A percentile compares a stretch with the other conserved stretches of the same genome.
Conservation (phyloP, 2,797 vertebrate genomes). For the Scyliorhinus canicula region DNA sequence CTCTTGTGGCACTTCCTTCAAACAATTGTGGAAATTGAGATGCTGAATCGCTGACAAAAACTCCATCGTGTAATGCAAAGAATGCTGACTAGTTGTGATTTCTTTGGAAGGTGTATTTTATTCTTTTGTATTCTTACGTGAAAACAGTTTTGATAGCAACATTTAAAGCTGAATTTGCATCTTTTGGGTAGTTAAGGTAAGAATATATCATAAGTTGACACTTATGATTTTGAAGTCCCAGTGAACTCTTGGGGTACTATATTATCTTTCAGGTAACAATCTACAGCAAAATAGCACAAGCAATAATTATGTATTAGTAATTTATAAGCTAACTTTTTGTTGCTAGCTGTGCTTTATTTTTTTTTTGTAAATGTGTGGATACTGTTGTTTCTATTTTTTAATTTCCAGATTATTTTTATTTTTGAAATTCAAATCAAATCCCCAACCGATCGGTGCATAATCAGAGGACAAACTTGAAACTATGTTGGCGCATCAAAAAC, state of each 20-base stretch:
- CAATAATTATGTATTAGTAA: neutral
- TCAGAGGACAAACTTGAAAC: neutral
- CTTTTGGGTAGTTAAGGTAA: neutral
- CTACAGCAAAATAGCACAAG: neutral
- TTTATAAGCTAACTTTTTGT: neutral
- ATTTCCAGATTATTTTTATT: neutral
- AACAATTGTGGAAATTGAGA: slow-evolving; percentile 6
- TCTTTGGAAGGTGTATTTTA: neutral
- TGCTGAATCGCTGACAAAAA: neutral
- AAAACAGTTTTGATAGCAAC: neutral
- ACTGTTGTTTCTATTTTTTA: neutral
- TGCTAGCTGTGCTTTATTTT: neutral
- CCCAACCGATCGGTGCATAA: neutral
- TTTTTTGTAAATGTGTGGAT: neutral
- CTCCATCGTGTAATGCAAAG: neutral
- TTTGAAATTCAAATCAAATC: neutral
- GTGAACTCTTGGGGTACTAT: neutral
- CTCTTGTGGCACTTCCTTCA: slow-evolving; percentile 6
- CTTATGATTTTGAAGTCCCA: neutral
- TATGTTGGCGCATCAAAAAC: neutral
- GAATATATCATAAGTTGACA: neutral
- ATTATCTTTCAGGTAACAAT: neutral
- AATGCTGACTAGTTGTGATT: neutral
- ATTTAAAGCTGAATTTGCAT: neutral
- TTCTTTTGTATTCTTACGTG: neutral